Conservation (phyloP, 2,797 vertebrate genomes). For the Argya squamiceps region DNA sequence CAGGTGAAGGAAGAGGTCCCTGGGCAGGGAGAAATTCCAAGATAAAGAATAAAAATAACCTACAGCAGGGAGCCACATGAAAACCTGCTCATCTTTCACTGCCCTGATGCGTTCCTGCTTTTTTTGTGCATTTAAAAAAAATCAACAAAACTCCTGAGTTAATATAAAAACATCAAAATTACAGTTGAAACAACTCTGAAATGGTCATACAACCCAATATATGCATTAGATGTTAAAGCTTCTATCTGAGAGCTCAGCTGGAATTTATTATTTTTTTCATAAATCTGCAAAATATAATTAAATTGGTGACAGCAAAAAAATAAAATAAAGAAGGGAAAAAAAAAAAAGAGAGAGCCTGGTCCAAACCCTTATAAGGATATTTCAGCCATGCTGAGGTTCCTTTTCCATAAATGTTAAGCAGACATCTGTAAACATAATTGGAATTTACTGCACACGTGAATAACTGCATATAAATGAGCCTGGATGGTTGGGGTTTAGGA, state of each 20-base stretch:
- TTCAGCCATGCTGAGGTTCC: slow-evolving; percentile 62
- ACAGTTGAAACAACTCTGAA: background rate
- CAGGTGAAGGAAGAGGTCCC: background rate
- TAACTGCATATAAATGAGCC: slow-evolving; percentile 89
- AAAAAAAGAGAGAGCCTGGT: background rate
- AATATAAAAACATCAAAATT: background rate
- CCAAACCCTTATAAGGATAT: slow-evolving; percentile 56
- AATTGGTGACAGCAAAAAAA: background rate
- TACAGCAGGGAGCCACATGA: background rate
- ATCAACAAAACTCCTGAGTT: background rate
- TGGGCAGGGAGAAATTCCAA: background rate
- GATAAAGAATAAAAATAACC: background rate
- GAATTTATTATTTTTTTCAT: background rate
- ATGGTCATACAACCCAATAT: background rate
- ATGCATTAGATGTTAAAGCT: slow-evolving; percentile 2
- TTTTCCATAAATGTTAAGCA: slow-evolving; percentile 82
- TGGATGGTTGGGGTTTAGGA: slow-evolving; percentile 57
- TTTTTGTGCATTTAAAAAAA: background rate
- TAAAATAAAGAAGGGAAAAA: background rate
- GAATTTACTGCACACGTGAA: slow-evolving; percentile 91
- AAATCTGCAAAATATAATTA: slow-evolving; percentile 63
- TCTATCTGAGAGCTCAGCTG: slow-evolving; percentile 29
- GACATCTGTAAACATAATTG: slow-evolving; percentile 90
- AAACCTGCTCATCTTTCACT: background rate
- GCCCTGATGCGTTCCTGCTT: background rate